Evolutionary conservation across 2,797 vertebrate species (phyloP).

Genomic region (Neosalanx taihuensis): DNA sequence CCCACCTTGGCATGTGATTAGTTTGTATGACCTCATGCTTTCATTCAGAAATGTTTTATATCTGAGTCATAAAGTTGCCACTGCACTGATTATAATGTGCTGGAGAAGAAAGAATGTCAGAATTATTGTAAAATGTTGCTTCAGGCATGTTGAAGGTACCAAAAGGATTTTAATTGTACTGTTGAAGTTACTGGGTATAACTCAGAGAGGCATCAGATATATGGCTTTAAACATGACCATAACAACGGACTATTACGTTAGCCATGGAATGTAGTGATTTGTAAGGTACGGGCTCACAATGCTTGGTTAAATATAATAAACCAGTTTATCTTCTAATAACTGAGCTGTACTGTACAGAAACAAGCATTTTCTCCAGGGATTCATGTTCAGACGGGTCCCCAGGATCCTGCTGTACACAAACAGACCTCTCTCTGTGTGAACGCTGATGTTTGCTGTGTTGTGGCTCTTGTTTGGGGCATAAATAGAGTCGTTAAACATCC

Average conservation of each 20-base stretch:
- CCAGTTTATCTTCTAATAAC: too few relatives aligned
- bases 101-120: constrained; percentile 6
- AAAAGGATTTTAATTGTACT: constrained; percentile 8
- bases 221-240: not conserved
- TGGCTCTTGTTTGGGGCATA: constrained; percentile 16
- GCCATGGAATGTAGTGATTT: too few relatives aligned
- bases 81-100: constrained; percentile 20
- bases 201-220: not conserved
- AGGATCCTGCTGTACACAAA: not conserved
- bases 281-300: too few relatives aligned
- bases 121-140: not conserved
- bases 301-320: too few relatives aligned
- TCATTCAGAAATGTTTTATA: constrained; percentile 1
- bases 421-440: not conserved
- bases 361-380: too few relatives aligned
- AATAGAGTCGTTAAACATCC: constrained; percentile 18
- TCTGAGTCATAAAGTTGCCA: constrained; percentile 1
- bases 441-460: not conserved
- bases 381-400: too few relatives aligned
- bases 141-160: not conserved
- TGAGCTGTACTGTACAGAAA: too few relatives aligned
- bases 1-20: constrained; percentile 1
- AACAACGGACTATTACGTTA: too few relatives aligned
- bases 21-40: constrained; percentile 9
- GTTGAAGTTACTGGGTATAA: not conserved